Conservation (phyloP, 2,797 vertebrate genomes). For the Helostoma temminkii region DNA sequence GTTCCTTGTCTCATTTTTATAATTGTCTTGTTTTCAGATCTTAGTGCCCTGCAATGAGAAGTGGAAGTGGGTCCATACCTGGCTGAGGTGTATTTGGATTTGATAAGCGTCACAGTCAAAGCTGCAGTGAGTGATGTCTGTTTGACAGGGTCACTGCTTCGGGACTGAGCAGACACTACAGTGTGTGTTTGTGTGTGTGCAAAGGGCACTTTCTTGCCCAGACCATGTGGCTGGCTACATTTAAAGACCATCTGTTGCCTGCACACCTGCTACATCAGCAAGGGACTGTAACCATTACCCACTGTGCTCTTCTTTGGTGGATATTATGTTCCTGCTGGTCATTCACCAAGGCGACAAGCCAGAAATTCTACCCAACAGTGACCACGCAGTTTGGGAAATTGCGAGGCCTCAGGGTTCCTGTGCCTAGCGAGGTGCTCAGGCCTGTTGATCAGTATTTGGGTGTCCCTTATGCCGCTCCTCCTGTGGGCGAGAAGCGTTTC, state of each 20-base stretch:
- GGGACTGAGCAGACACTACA: constrained; percentile 73
- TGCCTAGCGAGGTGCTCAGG: constrained; percentile 89
- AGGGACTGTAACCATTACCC: constrained; percentile 80
- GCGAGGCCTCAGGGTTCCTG: constrained; percentile 88
- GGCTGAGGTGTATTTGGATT: constrained; percentile 66
- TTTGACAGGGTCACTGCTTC: constrained; percentile 63
- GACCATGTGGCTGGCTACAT: constrained; percentile 82
- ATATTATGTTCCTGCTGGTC: constrained; percentile 83
- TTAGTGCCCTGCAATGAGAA: constrained; percentile 71
- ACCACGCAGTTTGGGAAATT: constrained; percentile 91
- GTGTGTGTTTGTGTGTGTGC: constrained; percentile 72
- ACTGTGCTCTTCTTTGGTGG: constrained; percentile 84
- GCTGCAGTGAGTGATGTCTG: constrained; percentile 73
- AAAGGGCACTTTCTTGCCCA: constrained; percentile 65
- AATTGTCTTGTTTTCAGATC: constrained; percentile 64
- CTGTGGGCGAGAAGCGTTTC: constrained; percentile 90
- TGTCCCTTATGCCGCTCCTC: constrained; percentile 91
- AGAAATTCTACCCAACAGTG: constrained; percentile 90
- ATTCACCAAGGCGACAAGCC: constrained; percentile 79
- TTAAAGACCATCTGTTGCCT: constrained; percentile 81
- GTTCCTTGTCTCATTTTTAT: constrained; percentile 22
- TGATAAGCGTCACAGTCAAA: constrained; percentile 54
- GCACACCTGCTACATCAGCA: constrained; percentile 78
- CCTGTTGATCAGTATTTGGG: constrained; percentile 91
- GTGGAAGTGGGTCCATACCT: constrained; percentile 51